Conservation (phyloP, 2,888 invertebrate species). For the Synanthedon formicaeformis region DNA sequence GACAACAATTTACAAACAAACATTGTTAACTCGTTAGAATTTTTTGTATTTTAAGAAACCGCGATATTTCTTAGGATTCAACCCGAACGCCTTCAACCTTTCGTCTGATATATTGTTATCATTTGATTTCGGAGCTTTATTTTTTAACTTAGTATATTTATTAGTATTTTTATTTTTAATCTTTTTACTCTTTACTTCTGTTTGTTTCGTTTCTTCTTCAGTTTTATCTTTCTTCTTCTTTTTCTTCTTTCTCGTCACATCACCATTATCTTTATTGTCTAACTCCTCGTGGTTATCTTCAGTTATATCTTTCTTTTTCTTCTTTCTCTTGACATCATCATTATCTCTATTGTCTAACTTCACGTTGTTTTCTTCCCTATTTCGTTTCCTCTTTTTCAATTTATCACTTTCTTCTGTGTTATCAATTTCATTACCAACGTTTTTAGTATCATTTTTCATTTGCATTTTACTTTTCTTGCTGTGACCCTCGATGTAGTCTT, state of each 20-base stretch:
- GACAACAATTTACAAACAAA: neutral
- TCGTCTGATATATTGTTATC: conserved; percentile 76
- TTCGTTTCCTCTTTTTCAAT: conserved; percentile 4
- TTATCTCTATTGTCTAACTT: conserved; percentile 1
- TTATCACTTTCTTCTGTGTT: neutral
- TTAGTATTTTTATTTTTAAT: conserved; percentile 7
- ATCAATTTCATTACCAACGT: conserved; percentile 7
- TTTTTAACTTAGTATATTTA: conserved; percentile 11
- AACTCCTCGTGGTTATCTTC: neutral
- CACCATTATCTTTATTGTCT: conserved; percentile 1
- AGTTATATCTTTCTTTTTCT: conserved; percentile 10
- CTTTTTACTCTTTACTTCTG: conserved; percentile 20
- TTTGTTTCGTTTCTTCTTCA: conserved; percentile 11
- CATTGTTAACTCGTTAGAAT: conserved; percentile 27
- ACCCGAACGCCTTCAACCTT: conserved; percentile 89
- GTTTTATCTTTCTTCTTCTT: conserved; percentile 7
- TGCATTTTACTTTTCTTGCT: conserved; percentile 16
- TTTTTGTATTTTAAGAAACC: conserved; percentile 79
- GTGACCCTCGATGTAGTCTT: conserved; percentile 3
- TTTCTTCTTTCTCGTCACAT: conserved; percentile 8
- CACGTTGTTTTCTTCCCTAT: conserved; percentile 14
- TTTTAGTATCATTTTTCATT: conserved; percentile 3
- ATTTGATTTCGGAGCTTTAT: conserved; percentile 24
- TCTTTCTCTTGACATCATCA: conserved; percentile 1
- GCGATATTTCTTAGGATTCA: conserved; percentile 90